Evolutionary conservation across 2,113 vertebrate species (phyloP).

Genomic region (Neolamprologus toae): DNA sequence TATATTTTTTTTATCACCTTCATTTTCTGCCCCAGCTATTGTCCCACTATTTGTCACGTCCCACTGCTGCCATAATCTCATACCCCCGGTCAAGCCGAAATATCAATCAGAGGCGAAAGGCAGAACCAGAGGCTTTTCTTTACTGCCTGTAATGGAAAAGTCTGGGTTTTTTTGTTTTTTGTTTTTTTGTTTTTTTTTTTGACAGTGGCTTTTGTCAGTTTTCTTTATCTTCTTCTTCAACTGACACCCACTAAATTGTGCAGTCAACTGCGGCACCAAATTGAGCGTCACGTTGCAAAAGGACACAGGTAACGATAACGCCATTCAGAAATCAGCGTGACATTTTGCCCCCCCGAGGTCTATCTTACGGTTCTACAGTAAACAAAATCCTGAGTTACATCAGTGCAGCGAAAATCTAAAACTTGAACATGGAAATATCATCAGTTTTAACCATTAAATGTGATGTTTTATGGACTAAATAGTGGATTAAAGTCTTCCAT

Average conservation of each 20-base stretch:
- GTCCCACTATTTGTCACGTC: background rate
- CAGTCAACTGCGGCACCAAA: background rate
- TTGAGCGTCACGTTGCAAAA: background rate
- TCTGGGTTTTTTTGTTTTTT: background rate
- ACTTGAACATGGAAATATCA: background rate
- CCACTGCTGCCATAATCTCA: background rate
- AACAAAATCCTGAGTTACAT: background rate
- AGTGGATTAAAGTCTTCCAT: background rate
- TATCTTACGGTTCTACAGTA: background rate
- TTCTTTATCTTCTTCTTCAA: background rate
- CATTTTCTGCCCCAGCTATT: background rate
- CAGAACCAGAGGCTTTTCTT: background rate
- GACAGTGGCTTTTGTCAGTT: background rate
- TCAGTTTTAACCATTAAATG: background rate
- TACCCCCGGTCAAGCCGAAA: background rate
- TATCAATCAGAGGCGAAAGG: background rate
- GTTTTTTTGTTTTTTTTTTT: background rate
- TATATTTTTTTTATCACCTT: background rate
- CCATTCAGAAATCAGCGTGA: background rate
- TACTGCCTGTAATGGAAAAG: background rate
- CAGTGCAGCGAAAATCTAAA: background rate
- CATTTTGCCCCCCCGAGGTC: background rate
- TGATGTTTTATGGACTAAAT: background rate
- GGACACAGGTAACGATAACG: background rate
- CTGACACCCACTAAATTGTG: background rate